Base-by-base conservation (phyloP, 2,888 invertebrate species). In the Scaptomyza parva region DNA sequence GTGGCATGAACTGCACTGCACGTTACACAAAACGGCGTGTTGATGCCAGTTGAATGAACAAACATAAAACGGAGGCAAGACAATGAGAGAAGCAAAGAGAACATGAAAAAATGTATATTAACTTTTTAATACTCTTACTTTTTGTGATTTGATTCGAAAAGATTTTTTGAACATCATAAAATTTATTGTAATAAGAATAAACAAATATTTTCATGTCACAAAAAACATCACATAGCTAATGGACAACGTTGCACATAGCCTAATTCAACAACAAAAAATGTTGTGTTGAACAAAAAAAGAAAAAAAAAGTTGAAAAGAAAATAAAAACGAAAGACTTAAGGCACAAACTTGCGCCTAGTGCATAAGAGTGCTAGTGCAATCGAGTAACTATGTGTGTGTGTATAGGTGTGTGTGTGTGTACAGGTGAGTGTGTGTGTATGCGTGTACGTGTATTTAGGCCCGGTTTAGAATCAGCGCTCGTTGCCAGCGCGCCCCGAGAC, bases 31-130 rank as follows among this genome's bases (percentile, higher is more conserved):
- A 81, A 80, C 81, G 77, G 81, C 75, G 81, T 81, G 86, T 81
- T 81, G 81, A 81, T 86, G 81, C 81, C 54, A 86, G 69, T 80
- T 81, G 86, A 86, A 86, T 81, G 86, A 83, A 68, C 71, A 71
- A 74, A 73, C 72, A 73, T 39, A 52, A 63, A 61, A 51, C 37
- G 57, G 57, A 61, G 69, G 45, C 26, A 44, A 39, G 43, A 7
- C 54, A 58, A 22, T 47, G 26, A 7, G 14, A 35, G 7, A 7
- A 14, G n/a, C 33, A n/a, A 26, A 51, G 35, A n/a, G 40, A 44
- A 35, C n/a, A n/a, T n/a, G n/a, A n/a, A n/a, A n/a, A n/a, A n/a
- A n/a, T n/a, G n/a, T n/a, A n/a, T n/a, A 5, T 4, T 12, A 28
- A 18, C 45, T 12, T 12, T 0, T 1, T 3, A 44, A 73, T 53